These are phyloP conservation scores for Agriopis aurantiaria DNA, from an alignment of 2,888 invertebrate genomes.

Conservation along the genomic window DNA sequence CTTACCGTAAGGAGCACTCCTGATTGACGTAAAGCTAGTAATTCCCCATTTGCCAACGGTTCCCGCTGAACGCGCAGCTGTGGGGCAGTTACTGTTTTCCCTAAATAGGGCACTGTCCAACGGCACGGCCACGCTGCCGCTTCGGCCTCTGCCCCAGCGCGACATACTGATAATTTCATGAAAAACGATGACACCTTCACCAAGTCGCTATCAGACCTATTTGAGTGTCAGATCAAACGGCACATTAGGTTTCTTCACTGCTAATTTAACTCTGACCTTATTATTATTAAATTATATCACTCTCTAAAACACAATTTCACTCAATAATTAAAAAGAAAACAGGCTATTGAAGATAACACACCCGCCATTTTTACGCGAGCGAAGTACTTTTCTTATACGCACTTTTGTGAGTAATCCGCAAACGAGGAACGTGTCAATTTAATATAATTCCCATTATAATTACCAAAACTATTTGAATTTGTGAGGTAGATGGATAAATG, in stretches of 20 bases:
- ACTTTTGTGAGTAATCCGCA: constrained; percentile 58
- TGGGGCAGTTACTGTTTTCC: constrained; percentile 94
- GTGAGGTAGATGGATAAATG: constrained; percentile 73
- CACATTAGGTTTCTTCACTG: constrained; percentile 65
- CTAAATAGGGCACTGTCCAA: constrained; percentile 88
- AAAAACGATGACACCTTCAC: constrained; percentile 81
- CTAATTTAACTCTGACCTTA: constrained; percentile 50
- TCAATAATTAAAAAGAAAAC: constrained; percentile 79
- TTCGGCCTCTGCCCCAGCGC: constrained; percentile 88
- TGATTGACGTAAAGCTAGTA: constrained; percentile 96
- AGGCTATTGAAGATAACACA: constrained; percentile 83
- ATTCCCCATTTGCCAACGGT: constrained; percentile 98
- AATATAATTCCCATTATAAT: constrained; percentile 62
- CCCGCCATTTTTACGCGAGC: constrained; percentile 85
- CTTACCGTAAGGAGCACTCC: constrained; percentile 92
- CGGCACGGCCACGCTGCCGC: constrained; percentile 88
- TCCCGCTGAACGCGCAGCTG: constrained; percentile 95
- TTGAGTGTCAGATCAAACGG: constrained; percentile 70
- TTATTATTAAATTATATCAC: constrained; percentile 52
- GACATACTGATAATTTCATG: constrained; percentile 87
- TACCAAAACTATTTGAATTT: constrained; percentile 71
- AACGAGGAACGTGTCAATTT: constrained; percentile 56
- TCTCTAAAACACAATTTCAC: constrained; percentile 61
- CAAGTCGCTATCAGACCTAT: constrained; percentile 67
- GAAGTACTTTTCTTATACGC: constrained; percentile 77